Evolutionary conservation across 2,797 vertebrate species (phyloP), one percentile per base, ranked within the genome.

Genomic region (Passerculus sandwichensis): DNA sequence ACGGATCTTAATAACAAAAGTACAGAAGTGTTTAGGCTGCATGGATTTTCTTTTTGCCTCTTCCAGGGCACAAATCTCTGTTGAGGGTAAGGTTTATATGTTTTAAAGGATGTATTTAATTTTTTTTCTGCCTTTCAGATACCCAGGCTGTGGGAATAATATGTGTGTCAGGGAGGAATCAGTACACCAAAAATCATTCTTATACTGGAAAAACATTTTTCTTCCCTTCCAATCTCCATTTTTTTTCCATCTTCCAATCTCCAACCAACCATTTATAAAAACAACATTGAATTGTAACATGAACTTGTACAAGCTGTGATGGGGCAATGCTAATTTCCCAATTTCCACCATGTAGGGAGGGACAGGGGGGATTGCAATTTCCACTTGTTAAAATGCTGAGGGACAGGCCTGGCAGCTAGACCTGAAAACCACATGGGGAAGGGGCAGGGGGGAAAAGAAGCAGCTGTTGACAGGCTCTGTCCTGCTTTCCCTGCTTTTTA

Each of bases 401-500:
- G 45, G 48, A 56, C 3, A 75, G 34, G 30, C 30, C 71, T 94
- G 93, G 72, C 77, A 93, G 78, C 74, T 78, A 74, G 60, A 91
- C 75, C 72, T 82, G 60, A 82, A 94, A 93, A 66, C 57, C 86
- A 82, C 77, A 61, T 11, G 84, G 65, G 48, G 74, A 93, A 84
- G 83, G 60, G 25, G 32, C 73, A 86, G 56, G 45, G 47, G 36
- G 80, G 64, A 60, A 56, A 83, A 91, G 44, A 60, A 78, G 53
- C 81, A 85, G 94, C 81, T 92, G 92, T 60, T 0, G 6, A 88
- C 72, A 95, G 71, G 76, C 64, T 92, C 76, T 75, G 90, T 93
- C 91, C 91, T 88, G 70, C 82, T 86, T 95, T 94, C 74, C 53
- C 80, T 84, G 76, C 76, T 84, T 83, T 93, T 90, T 93, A 40